These are phyloP conservation scores for Eilema griseolum DNA, from an alignment of 2,888 invertebrate species.

Conservation along the genomic window DNA sequence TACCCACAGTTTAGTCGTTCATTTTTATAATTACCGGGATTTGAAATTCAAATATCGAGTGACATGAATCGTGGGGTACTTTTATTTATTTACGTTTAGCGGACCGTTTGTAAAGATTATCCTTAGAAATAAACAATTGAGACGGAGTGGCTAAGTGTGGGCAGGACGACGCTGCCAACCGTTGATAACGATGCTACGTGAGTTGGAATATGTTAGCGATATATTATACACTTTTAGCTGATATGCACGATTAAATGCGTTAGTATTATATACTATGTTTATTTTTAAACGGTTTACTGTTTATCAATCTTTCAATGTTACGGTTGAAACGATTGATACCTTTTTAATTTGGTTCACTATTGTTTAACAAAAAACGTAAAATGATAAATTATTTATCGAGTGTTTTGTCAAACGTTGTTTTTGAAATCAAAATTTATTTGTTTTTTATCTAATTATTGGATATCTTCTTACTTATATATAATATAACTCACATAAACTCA, in stretches of 20 bases:
- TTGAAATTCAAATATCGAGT: slow-evolving; percentile 31
- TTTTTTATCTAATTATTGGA: too few species aligned
- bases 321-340: too few species aligned
- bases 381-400: too few species aligned
- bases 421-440: too few species aligned
- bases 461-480: too few species aligned
- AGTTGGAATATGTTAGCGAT: slow-evolving; percentile 76
- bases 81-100: slow-evolving; percentile 55
- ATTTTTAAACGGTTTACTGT: slow-evolving; percentile 18
- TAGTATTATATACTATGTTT: slow-evolving; percentile 20
- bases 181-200: slow-evolving; percentile 74
- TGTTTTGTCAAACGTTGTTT: too few species aligned
- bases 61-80: slow-evolving; percentile 25
- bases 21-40: slow-evolving; percentile 12
- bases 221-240: slow-evolving; percentile 67
- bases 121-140: slow-evolving; percentile 75
- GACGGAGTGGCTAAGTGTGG: slow-evolving; percentile 48
- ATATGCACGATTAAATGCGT: slow-evolving; percentile 54
- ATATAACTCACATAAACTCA: not conserved
- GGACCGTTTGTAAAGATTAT: slow-evolving; percentile 72
- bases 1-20: not conserved
- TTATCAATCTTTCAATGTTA: not conserved
- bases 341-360: too few species aligned
- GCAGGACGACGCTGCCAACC: slow-evolving; percentile 43
- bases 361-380: too few species aligned